Percentiles rank a stretch among this genome's conserved stretches.
phyloP scores from a whole-genome alignment of 2,888 invertebrate genomes.

The Drepanosiphum platanoidis region DNA sequence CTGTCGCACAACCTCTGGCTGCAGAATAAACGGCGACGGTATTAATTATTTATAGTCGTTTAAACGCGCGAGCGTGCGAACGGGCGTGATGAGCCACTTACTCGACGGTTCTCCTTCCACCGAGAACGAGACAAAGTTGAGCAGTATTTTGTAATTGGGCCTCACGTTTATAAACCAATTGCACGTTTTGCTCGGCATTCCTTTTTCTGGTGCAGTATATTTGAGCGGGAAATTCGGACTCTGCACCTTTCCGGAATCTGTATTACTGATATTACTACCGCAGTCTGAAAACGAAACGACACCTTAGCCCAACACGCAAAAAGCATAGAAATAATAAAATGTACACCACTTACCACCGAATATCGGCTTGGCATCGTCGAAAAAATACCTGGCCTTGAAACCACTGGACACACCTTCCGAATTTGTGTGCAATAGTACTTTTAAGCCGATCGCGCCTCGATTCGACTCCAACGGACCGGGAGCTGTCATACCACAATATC shows the following conservation, averaged over 20 bases:
- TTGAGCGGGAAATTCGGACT: constrained; percentile 92
- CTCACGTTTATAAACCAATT: constrained; percentile 95
- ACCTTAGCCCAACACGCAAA: no score
- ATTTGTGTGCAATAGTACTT: constrained; percentile 89
- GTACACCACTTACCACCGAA: constrained; percentile 73
- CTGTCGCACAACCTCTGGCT: constrained; percentile 92
- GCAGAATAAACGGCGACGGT: constrained; percentile 61
- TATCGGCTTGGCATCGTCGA: constrained; percentile 87
- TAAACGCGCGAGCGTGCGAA: background rate
- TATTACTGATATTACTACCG: constrained; percentile 89
- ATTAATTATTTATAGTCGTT: constrained; percentile 7
- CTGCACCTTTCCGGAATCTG: constrained; percentile 81
- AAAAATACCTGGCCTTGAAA: constrained; percentile 94
- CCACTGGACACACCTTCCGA: constrained; percentile 89
- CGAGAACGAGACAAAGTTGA: constrained; percentile 90
- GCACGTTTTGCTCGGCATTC: constrained; percentile 87
- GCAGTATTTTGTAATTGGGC: constrained; percentile 85
- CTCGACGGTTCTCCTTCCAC: constrained; percentile 92
- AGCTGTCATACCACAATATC: constrained; percentile 89
- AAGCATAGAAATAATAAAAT: no score
- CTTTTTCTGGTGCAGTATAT: constrained; percentile 84
- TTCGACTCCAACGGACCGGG: constrained; percentile 96
- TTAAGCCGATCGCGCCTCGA: constrained; percentile 86
- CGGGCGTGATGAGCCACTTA: constrained; percentile 68
- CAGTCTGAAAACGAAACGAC: constrained; percentile 74